Percentiles rank a stretch among this genome's conserved stretches.
Evolutionary conservation across 1,140 invertebrate species (phyloP).

Genomic region (Ceratina australensis): DNA sequence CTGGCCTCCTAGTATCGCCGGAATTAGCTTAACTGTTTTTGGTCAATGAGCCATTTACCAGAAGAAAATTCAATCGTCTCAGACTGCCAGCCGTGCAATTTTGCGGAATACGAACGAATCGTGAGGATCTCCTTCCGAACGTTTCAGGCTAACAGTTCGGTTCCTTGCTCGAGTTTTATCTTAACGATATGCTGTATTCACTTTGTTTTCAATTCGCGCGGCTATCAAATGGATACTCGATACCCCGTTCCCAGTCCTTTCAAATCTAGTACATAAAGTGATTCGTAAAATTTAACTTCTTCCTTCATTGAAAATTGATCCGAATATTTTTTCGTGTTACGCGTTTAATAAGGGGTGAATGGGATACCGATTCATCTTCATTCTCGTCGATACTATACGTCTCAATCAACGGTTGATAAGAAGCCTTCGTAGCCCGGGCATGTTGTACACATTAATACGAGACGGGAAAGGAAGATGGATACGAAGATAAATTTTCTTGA

Average conservation of each 20-base stretch:
- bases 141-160: not conserved
- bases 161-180: too few species aligned
- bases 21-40: slow-evolving; percentile 65
- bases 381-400: too few species aligned
- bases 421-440: not conserved
- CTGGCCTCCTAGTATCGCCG: slow-evolving; percentile 19
- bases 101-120: not conserved
- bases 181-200: too few species aligned
- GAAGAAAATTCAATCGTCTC: slow-evolving; percentile 60
- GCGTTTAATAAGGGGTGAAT: too few species aligned
- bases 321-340: too few species aligned
- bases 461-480: not conserved
- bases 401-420: not conserved
- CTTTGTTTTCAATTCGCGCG: too few species aligned
- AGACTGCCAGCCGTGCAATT: not conserved
- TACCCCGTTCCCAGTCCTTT: too few species aligned
- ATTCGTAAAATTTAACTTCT: too few species aligned
- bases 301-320: too few species aligned
- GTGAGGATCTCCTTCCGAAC: not conserved
- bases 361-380: too few species aligned
- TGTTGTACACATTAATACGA: not conserved
- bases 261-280: too few species aligned
- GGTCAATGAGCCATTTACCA: slow-evolving; percentile 48
- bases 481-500: not conserved
- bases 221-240: too few species aligned